phyloP scores from a whole-genome alignment of 2,888 invertebrate species.

The Drosophila maculinotata region DNA sequence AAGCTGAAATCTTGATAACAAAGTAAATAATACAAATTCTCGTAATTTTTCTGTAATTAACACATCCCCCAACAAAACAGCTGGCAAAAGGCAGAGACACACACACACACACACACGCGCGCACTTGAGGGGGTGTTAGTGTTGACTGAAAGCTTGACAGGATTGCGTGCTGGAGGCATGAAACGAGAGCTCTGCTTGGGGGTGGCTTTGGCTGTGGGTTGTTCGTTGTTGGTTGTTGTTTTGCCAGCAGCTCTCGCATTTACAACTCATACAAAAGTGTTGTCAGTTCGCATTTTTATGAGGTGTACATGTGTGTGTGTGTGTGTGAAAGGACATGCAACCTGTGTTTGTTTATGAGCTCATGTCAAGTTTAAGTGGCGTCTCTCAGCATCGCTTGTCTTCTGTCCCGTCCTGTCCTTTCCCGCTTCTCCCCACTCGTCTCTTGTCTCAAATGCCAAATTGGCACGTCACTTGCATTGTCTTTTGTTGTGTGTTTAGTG shows the following conservation, averaged over 20 bases:
- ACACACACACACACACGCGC: conserved; percentile 16
- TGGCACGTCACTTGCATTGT: conserved; percentile 60
- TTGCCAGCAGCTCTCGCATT: conserved; percentile 50
- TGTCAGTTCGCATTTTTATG: conserved; percentile 78
- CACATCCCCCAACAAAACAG: conserved; percentile 66
- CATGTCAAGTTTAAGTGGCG: conserved; percentile 65
- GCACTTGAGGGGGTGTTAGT: conserved; percentile 12
- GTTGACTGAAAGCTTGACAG: conserved; percentile 70
- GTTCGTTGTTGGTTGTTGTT: conserved; percentile 21
- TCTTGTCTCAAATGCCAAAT: conserved; percentile 43
- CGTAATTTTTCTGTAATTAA: conserved; percentile 80
- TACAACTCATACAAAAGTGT: conserved; percentile 74
- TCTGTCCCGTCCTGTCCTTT: not conserved
- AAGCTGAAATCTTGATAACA: conserved; percentile 70
- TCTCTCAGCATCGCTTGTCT: conserved; percentile 36
- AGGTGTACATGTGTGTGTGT: conserved; percentile 29
- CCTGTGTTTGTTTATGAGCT: conserved; percentile 67
- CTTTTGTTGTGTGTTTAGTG: conserved; percentile 52
- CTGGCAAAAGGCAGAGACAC: conserved; percentile 44
- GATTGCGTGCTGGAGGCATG: conserved; percentile 74
- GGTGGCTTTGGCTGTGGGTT: not conserved
- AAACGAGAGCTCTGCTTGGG: conserved; percentile 40
- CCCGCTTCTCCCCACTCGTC: not conserved
- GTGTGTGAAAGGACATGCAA: conserved; percentile 55
- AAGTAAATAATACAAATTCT: conserved; percentile 80